These are phyloP conservation scores for Stenoptilia bipunctidactyla DNA, from an alignment of 2,888 invertebrate genomes.

Conservation along the genomic window DNA sequence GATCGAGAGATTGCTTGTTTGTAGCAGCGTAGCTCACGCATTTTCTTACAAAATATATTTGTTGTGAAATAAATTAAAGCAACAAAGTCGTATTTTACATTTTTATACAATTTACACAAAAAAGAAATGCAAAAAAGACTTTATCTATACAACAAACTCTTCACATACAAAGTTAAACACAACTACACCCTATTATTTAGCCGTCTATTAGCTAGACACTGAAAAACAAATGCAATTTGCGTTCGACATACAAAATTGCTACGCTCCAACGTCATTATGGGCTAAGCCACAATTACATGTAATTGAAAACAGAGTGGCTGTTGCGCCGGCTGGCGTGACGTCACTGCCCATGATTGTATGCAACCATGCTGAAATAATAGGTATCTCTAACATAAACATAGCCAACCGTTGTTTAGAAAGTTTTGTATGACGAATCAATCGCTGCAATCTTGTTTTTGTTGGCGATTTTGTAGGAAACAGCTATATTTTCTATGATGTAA, in stretches of 20 bases:
- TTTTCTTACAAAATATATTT: no score
- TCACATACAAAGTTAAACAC: neutral
- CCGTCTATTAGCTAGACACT: constrained; percentile 7
- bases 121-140: no score
- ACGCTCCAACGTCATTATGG: constrained; percentile 45
- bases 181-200: constrained; percentile 8
- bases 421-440: no score
- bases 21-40: no score
- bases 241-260: constrained; percentile 47
- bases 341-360: constrained; percentile 19
- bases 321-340: constrained; percentile 43
- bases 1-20: no score
- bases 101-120: no score
- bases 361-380: neutral
- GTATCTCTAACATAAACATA: neutral
- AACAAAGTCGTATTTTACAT: no score
- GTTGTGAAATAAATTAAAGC: no score
- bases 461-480: no score
- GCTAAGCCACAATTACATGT: constrained; percentile 56
- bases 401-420: no score
- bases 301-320: constrained; percentile 62
- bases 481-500: no score
- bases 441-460: no score
- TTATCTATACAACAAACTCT: neutral
- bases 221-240: constrained; percentile 55